A percentile compares a stretch with the other conserved stretches of the same genome.
These are phyloP conservation scores for Camponotus floridanus DNA, from an alignment of 1,140 invertebrate species.

Conservation along the genomic window DNA sequence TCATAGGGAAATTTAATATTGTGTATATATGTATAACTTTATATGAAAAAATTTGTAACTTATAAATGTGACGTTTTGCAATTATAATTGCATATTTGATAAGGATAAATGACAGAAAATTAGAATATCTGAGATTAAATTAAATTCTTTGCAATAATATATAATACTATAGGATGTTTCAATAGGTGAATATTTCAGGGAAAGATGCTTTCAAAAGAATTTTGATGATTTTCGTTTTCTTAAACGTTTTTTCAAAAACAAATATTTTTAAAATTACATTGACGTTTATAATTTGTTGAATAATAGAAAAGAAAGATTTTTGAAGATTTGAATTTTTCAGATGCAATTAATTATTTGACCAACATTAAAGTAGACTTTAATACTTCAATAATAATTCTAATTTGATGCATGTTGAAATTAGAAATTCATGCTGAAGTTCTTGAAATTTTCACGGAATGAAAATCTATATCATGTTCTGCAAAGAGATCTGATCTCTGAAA, in stretches of 20 bases:
- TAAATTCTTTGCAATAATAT: conserved; percentile 44
- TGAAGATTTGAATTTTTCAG: not conserved
- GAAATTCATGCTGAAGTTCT: not conserved
- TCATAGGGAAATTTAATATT: conserved; percentile 37
- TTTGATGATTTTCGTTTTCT: not conserved
- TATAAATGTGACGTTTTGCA: conserved; percentile 45
- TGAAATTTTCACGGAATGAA: not conserved
- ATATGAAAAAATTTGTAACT: conserved; percentile 35
- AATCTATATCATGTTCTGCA: not conserved
- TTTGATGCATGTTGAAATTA: not conserved
- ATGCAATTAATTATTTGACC: not conserved
- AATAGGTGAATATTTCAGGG: conserved; percentile 27
- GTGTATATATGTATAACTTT: conserved; percentile 39
- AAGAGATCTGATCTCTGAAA: conserved; percentile 22
- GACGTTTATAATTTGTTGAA: not conserved
- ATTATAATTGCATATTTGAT: conserved; percentile 36
- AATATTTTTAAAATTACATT: not conserved
- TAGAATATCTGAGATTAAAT: conserved; percentile 35
- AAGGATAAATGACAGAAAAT: conserved; percentile 27
- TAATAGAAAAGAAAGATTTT: not conserved
- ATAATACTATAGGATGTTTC: conserved; percentile 18
- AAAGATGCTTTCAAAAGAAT: not conserved
- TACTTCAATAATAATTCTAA: not conserved
- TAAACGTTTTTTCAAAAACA: not conserved
- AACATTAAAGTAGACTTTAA: not conserved